phyloP scores from a whole-genome alignment of 30 jellyfish, hydroid and myxozoan species.

The Mastigias papua region DNA sequence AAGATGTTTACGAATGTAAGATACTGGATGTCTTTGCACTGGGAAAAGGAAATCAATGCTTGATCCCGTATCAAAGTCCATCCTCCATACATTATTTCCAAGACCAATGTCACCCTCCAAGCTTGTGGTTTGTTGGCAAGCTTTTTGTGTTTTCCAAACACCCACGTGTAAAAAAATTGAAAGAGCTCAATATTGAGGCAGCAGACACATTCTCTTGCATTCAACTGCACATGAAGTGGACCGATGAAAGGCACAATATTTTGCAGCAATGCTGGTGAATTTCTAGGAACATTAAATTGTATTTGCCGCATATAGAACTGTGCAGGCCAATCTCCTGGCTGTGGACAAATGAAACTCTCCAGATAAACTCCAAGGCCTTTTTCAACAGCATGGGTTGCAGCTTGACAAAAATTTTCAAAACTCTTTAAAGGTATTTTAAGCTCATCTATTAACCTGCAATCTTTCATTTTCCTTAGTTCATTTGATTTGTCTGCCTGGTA shows the following conservation, averaged over 20 bases:
- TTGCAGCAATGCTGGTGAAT: constrained; percentile 5
- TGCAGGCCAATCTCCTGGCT: constrained; percentile 68
- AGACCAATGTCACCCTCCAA: constrained; percentile 45
- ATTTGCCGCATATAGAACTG: constrained; percentile 59
- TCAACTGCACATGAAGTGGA: constrained; percentile 54
- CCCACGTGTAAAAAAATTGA: background rate
- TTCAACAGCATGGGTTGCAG: constrained; percentile 27
- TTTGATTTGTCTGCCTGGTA: background rate
- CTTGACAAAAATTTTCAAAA: constrained; percentile 14
- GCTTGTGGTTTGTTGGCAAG: constrained; percentile 58
- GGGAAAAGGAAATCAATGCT: constrained; percentile 23
- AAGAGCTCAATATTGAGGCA: constrained; percentile 28
- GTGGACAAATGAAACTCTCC: constrained; percentile 29
- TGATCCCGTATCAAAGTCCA: constrained; percentile 46
- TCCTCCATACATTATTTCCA: constrained; percentile 51
- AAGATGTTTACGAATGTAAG: constrained; percentile 43
- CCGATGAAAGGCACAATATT: constrained; percentile 32
- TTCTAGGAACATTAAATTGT: constrained; percentile 14
- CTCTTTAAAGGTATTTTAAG: constrained; percentile 6
- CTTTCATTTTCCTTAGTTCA: constrained; percentile 19
- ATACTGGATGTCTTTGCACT: constrained; percentile 44
- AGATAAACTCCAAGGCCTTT: constrained; percentile 18
- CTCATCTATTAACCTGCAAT: constrained; percentile 45
- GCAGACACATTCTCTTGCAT: constrained; percentile 66
- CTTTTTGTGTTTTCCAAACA: constrained; percentile 45